Evolutionary conservation across 2,888 invertebrate genomes (phyloP).

Genomic region (Therioaphis trifolii): DNA sequence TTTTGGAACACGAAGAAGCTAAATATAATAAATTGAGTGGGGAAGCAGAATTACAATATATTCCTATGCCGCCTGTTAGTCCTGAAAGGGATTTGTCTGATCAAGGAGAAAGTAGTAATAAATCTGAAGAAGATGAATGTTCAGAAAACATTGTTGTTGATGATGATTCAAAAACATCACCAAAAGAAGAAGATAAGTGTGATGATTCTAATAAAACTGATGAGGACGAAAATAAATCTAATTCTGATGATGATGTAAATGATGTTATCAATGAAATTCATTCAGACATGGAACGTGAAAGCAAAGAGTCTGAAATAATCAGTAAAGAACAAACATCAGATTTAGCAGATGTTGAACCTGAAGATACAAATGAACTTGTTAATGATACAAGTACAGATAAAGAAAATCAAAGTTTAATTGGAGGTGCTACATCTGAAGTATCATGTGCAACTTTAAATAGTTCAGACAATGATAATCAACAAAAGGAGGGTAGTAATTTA

Average conservation of each 20-base stretch:
- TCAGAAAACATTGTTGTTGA: conserved; percentile 18
- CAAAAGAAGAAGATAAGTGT: conserved; percentile 20
- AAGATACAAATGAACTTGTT: background rate
- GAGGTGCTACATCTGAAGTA: conserved; percentile 65
- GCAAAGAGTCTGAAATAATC: background rate
- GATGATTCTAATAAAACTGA: background rate
- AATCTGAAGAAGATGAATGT: conserved; percentile 30
- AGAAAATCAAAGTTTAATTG: conserved; percentile 65
- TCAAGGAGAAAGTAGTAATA: conserved; percentile 12
- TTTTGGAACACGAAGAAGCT: conserved; percentile 34
- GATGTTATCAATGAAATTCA: conserved; percentile 38
- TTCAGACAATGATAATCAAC: conserved; percentile 52
- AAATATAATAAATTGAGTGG: conserved; percentile 42
- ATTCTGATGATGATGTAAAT: conserved; percentile 29
- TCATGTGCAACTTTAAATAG: conserved; percentile 65
- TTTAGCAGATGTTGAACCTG: conserved; percentile 9
- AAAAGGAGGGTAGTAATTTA: conserved; percentile 13
- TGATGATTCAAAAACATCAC: conserved; percentile 1
- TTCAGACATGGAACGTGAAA: conserved; percentile 30
- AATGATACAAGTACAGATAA: background rate
- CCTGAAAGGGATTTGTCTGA: conserved; percentile 22
- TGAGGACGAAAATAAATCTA: conserved; percentile 22
- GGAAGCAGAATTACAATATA: conserved; percentile 59
- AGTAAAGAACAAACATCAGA: background rate
- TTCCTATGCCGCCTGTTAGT: conserved; percentile 59